A percentile compares a stretch with the other conserved stretches of the same genome.
phyloP scores from a whole-genome alignment of 1,140 invertebrate genomes.

The Archegozetes longisetosus region DNA sequence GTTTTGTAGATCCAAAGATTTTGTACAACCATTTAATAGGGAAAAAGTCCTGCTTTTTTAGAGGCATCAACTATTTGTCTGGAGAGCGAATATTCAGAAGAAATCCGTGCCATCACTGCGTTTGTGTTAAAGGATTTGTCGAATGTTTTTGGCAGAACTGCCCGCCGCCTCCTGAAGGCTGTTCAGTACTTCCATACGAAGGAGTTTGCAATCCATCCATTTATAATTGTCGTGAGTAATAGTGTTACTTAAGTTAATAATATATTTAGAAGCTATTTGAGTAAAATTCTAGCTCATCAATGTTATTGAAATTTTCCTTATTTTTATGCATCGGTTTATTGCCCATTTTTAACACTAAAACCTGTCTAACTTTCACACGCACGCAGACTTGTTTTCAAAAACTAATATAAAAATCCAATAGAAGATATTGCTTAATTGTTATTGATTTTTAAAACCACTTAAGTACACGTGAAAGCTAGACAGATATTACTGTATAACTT shows the following conservation, averaged over 20 bases:
- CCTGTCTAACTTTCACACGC: too few relatives aligned
- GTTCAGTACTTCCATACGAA: not conserved
- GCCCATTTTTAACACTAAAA: too few relatives aligned
- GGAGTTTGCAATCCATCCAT: constrained; percentile 13
- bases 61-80: constrained; percentile 6
- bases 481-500: too few relatives aligned
- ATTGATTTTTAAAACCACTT: too few relatives aligned
- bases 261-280: not conserved
- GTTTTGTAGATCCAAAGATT: not conserved
- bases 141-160: constrained; percentile 17
- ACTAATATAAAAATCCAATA: too few relatives aligned
- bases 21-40: not conserved
- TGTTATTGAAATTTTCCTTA: too few relatives aligned
- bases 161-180: constrained; percentile 16
- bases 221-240: constrained; percentile 17
- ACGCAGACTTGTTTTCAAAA: too few relatives aligned
- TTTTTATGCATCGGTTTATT: too few relatives aligned
- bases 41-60: constrained; percentile 4
- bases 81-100: constrained; percentile 12
- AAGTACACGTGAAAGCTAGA: too few relatives aligned
- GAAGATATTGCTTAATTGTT: too few relatives aligned
- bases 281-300: too few relatives aligned
- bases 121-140: constrained; percentile 11
- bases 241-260: not conserved
- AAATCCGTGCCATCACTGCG: constrained; percentile 13